Evolutionary conservation across 1,140 invertebrate species (phyloP).

Genomic region (Brachionus angularis): DNA sequence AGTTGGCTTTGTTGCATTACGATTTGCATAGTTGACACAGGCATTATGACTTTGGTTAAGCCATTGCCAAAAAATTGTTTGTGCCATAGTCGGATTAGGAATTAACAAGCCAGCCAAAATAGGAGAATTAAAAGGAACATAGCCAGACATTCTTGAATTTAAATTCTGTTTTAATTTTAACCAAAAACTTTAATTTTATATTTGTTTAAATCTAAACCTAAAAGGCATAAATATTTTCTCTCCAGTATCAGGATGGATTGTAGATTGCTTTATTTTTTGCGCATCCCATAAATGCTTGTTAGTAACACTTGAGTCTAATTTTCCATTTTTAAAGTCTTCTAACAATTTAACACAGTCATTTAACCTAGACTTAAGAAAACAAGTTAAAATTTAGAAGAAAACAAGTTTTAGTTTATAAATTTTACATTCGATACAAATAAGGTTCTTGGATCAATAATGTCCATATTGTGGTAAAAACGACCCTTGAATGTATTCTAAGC

Average conservation of each 20-base stretch:
- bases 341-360: conserved; percentile 53
- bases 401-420: not conserved
- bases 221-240: conserved; percentile 61
- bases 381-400: not conserved
- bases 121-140: conserved; percentile 61
- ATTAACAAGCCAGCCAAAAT: conserved; percentile 61
- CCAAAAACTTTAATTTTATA: not conserved
- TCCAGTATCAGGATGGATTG: conserved; percentile 61
- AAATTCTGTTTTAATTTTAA: too few relatives aligned
- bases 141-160: conserved; percentile 51
- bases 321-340: conserved; percentile 52
- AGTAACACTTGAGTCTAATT: conserved; percentile 48
- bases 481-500: conserved; percentile 58
- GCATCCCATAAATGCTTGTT: conserved; percentile 60
- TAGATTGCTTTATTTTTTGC: conserved; percentile 61
- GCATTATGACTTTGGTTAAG: conserved; percentile 62
- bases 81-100: conserved; percentile 57
- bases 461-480: conserved; percentile 57
- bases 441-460: conserved; percentile 59
- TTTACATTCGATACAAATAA: conserved; percentile 48
- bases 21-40: conserved; percentile 61
- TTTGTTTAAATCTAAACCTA: conserved; percentile 45
- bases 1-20: conserved; percentile 61
- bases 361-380: conserved; percentile 52
- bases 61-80: conserved; percentile 62